Conservation (phyloP, 2,113 vertebrate species). For the Zosterops borbonicus region DNA sequence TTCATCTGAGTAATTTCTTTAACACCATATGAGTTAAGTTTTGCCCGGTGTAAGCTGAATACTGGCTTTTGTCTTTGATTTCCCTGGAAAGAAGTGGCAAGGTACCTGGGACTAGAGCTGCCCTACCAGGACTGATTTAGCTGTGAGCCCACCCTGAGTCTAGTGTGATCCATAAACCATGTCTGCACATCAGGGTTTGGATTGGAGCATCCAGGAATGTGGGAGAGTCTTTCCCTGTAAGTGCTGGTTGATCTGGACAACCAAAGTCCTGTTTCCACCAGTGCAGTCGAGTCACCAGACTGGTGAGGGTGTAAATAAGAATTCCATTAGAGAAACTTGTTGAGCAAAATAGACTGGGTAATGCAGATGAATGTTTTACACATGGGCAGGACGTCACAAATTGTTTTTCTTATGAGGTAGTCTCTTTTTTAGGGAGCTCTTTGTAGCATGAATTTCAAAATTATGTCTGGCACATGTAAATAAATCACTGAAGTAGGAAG, state of each 20-base stretch:
- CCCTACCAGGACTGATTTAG: background rate
- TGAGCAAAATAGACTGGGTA: background rate
- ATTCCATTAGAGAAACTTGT: background rate
- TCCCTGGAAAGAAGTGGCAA: background rate
- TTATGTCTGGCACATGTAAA: background rate
- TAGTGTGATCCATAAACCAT: background rate
- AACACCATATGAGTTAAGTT: background rate
- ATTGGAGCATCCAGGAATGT: background rate
- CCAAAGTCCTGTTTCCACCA: background rate
- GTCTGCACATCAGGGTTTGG: background rate
- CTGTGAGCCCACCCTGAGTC: background rate
- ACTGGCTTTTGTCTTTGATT: background rate
- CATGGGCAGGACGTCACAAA: background rate
- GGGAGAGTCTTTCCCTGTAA: background rate
- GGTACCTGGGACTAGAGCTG: background rate
- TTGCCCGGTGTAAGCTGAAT: background rate
- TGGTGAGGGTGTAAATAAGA: background rate
- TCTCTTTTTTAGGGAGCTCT: background rate
- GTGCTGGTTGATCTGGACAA: background rate
- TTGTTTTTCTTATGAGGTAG: background rate
- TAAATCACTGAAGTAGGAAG: background rate
- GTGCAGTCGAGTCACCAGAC: background rate
- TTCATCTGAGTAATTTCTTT: background rate
- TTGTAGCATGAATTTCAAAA: background rate
- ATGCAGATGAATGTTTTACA: background rate